Conservation (phyloP, 2,888 invertebrate genomes). For the Drosophila meridiana region DNA sequence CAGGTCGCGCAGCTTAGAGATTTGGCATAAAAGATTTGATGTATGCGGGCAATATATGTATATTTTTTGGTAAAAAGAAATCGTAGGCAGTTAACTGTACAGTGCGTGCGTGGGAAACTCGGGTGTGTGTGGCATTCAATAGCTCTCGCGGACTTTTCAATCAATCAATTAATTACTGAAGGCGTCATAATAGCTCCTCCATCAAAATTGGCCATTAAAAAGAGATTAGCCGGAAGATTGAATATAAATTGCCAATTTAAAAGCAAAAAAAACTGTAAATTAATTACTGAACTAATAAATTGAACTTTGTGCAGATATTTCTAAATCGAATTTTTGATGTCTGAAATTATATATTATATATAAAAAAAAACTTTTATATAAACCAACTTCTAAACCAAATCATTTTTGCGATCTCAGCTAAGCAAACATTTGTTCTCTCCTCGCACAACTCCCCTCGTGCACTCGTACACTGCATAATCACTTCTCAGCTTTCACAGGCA, state of each 20-base stretch:
- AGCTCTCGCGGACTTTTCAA: neutral
- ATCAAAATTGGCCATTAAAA: slow-evolving; percentile 13
- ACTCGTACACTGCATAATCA: slow-evolving; percentile 2
- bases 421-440: neutral
- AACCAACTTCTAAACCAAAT: neutral
- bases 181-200: neutral
- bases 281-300: neutral
- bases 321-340: too few species aligned
- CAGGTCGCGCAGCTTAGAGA: slow-evolving; percentile 23
- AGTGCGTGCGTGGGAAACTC: slow-evolving; percentile 38
- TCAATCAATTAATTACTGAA: slow-evolving; percentile 11
- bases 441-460: neutral
- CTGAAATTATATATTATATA: too few species aligned
- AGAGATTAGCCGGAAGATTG: neutral
- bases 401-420: neutral
- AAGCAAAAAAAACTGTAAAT: neutral
- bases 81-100: slow-evolving; percentile 6
- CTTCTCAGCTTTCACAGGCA: slow-evolving; percentile 17
- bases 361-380: neutral
- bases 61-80: slow-evolving; percentile 8
- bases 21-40: slow-evolving; percentile 34
- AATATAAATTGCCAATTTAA: neutral
- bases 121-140: slow-evolving; percentile 18
- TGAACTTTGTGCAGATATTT: too few species aligned
- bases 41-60: slow-evolving; percentile 26